Evolutionary conservation across 2,113 vertebrate genomes (phyloP), one percentile per base, ranked within the genome.

Genomic region (Lethenteron reissneri): DNA sequence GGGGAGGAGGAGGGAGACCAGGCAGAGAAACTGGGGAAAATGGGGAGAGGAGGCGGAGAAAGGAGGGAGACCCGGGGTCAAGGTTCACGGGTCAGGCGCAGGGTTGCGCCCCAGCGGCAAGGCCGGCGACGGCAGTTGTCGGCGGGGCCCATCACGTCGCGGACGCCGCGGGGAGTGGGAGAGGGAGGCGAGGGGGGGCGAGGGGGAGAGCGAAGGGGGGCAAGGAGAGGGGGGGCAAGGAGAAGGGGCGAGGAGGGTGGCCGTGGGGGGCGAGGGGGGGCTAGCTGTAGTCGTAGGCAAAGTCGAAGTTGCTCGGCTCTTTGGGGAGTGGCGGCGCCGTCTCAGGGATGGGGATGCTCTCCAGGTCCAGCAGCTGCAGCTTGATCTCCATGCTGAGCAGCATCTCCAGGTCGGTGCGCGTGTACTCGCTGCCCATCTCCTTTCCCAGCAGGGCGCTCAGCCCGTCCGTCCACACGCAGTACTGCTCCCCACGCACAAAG

Each of bases 261-360:
- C 25, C 25, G 25, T 25, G 25, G 5, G 41, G 41, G 41, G 41
- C 41, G 41, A 41, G 41, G 41, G 41, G 41, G 58, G 70, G 74
- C 88, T 88, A 99, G 80, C 96, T 99, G 84, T 91, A 97, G 86
- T 99, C 91, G 73, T 99, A 99, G 81, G 97, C 94, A 80, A 99
- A 99, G 84, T 99, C 88, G 70, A 97, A 99, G 83, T 99, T 99
- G 86, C 92, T 99, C 75, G 94, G 94, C 76, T 99, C 94, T 86
- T 99, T 99, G 80, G 94, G 92, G 81, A 99, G 92, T 0, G 94
- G 94, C 21, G 94, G 92, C 14, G 94, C 91, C 13, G 88, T 91
- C 58, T 99, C 94, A 0, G 94, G 94, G 77, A 99, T 99, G 81
- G 94, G 92, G 81, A 99, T 95, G 81, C 97, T 99, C 77, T 99